Evolutionary conservation across 2,113 vertebrate genomes (phyloP).

Genomic region (Calonectris borealis): DNA sequence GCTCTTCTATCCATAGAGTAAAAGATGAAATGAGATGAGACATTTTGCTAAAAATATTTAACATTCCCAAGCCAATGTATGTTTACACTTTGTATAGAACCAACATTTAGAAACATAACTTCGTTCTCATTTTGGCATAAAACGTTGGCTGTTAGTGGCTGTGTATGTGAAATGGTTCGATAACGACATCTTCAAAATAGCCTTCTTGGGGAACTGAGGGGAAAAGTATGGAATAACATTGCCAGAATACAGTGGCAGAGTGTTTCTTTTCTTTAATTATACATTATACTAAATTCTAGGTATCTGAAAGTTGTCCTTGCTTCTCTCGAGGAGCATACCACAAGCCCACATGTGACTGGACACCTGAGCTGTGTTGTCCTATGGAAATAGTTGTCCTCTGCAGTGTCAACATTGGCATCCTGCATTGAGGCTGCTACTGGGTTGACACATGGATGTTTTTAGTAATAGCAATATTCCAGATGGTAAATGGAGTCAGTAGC

Average conservation of each 20-base stretch:
- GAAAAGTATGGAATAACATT: neutral
- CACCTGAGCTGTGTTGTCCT: neutral
- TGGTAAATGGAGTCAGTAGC: neutral
- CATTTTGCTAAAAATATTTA: neutral
- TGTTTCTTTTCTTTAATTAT: neutral
- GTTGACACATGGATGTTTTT: neutral
- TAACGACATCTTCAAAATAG: neutral
- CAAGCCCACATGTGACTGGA: neutral
- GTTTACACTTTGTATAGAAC: neutral
- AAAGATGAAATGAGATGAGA: neutral
- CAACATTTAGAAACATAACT: neutral
- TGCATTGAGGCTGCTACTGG: neutral
- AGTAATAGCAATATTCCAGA: neutral
- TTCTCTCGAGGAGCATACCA: neutral
- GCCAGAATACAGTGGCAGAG: neutral
- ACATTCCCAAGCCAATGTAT: neutral
- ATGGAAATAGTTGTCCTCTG: neutral
- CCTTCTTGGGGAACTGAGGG: neutral
- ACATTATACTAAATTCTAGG: neutral
- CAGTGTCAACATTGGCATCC: neutral
- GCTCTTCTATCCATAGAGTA: neutral
- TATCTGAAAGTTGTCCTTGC: neutral
- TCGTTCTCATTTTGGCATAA: neutral
- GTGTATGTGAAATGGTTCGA: neutral
- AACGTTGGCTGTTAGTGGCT: neutral